Conservation (phyloP, 2,888 invertebrate species). For the Sphinx pinastri region DNA sequence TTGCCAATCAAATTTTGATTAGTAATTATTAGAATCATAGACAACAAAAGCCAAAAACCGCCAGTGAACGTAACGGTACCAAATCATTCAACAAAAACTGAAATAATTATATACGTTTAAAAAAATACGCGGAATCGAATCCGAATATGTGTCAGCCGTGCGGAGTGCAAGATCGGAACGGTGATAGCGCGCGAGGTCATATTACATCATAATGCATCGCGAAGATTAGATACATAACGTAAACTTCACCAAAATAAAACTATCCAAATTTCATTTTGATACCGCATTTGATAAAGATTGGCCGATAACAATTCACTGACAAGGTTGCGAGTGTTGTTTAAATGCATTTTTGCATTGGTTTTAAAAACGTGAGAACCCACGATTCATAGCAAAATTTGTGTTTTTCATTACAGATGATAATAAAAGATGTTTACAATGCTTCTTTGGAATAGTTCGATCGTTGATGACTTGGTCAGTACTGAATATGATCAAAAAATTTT, state of each 20-base stretch:
- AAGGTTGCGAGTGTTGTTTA: neutral
- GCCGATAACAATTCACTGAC: conserved; percentile 10
- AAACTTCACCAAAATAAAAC: conserved; percentile 37
- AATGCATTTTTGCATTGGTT: neutral
- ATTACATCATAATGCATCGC: conserved; percentile 59
- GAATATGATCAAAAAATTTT: too few relatives aligned
- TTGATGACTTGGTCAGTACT: too few relatives aligned
- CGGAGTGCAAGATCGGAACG: conserved; percentile 49
- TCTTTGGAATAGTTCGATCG: too few relatives aligned
- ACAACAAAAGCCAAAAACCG: neutral
- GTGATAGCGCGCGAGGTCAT: conserved; percentile 72
- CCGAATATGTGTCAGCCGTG: conserved; percentile 58
- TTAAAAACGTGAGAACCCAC: neutral
- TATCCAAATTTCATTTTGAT: conserved; percentile 2
- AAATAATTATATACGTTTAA: neutral
- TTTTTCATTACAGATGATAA: too few relatives aligned
- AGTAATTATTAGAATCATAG: too few relatives aligned
- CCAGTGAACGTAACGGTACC: neutral
- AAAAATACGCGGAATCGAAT: conserved; percentile 26
- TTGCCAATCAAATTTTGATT: too few relatives aligned
- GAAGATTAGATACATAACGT: conserved; percentile 68
- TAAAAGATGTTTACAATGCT: too few relatives aligned
- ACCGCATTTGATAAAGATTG: neutral
- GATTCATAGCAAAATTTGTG: too few relatives aligned
- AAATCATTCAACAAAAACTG: neutral